Percentiles rank a stretch among this genome's conserved stretches.
phyloP scores from a whole-genome alignment of 2,797 vertebrate genomes.

The Rallus crepitans region DNA sequence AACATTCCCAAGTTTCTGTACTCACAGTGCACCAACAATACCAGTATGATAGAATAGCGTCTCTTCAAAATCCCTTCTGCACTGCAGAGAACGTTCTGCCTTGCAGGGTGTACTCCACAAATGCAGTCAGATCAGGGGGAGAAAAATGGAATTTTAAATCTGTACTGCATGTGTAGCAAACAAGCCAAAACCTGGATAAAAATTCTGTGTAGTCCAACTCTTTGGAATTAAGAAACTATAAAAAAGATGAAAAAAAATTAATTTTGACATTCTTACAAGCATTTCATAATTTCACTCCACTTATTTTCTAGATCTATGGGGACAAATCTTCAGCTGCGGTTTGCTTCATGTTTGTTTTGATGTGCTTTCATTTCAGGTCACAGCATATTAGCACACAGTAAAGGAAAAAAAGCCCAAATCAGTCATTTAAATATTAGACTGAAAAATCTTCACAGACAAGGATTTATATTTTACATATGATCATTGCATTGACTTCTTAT shows the following conservation, averaged over 20 bases:
- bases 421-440: neutral
- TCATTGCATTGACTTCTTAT: neutral
- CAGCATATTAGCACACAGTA: neutral
- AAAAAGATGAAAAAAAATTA: neutral
- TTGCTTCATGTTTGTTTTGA: neutral
- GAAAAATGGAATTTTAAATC: neutral
- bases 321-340: neutral
- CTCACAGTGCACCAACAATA: neutral
- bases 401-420: neutral
- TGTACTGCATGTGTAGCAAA: neutral
- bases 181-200: neutral
- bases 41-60: neutral
- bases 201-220: neutral
- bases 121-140: rapidly evolving
- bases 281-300: neutral
- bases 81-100: neutral
- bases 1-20: neutral
- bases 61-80: neutral
- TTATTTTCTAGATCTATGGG: neutral
- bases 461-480: neutral
- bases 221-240: neutral
- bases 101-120: neutral
- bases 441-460: neutral
- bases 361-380: neutral
- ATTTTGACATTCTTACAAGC: neutral